phyloP scores from a whole-genome alignment of 2,888 invertebrate species.

The Amiota minor region DNA sequence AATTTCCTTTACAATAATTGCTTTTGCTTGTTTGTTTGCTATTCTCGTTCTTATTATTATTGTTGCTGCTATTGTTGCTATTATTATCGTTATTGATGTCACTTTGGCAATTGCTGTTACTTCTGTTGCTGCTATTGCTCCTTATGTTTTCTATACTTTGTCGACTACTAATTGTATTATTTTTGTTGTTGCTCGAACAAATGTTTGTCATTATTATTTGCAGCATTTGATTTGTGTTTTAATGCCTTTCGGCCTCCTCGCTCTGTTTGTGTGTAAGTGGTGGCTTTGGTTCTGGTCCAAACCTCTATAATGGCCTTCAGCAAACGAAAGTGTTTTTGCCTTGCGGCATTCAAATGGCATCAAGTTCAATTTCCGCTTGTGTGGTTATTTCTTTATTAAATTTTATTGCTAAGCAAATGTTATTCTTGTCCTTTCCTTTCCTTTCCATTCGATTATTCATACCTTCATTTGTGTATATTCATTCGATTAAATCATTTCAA shows the following conservation, averaged over 20 bases:
- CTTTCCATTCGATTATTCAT: background rate
- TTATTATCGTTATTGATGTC: conserved; percentile 30
- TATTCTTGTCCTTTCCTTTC: background rate
- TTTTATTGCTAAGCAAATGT: conserved; percentile 15
- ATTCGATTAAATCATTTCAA: conserved; percentile 1
- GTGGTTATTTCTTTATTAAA: conserved; percentile 29
- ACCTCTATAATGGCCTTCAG: background rate
- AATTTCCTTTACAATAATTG: conserved; percentile 28
- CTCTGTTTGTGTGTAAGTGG: background rate
- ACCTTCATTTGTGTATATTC: background rate
- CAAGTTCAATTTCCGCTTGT: conserved; percentile 23
- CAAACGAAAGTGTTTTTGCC: conserved; percentile 4
- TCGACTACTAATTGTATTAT: background rate
- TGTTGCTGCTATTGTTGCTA: conserved; percentile 28
- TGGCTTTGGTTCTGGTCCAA: background rate
- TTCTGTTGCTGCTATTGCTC: conserved; percentile 28
- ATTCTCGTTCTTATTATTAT: background rate
- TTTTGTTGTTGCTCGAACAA: conserved; percentile 11
- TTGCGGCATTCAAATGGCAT: conserved; percentile 17
- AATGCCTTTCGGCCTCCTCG: conserved; percentile 26
- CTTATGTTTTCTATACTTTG: conserved; percentile 2
- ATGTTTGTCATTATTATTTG: conserved; percentile 34
- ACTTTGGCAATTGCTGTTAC: conserved; percentile 31
- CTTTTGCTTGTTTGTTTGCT: conserved; percentile 2
- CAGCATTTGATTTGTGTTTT: conserved; percentile 37